Base-by-base conservation (phyloP, 2,888 invertebrate genomes). In the Formica aserva region DNA sequence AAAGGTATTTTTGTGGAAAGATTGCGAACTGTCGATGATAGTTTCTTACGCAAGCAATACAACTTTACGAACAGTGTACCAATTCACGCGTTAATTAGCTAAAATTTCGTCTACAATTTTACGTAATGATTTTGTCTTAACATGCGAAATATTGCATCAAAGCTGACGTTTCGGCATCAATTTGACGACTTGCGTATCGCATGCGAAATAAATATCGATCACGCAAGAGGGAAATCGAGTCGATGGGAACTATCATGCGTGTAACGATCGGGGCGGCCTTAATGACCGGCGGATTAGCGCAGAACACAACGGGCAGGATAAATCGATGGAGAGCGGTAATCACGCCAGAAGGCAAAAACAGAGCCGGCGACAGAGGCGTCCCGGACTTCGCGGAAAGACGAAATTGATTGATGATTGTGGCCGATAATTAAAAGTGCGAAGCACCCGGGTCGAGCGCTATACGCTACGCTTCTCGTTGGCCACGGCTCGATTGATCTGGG, bases 351-450 rank as follows among this genome's bases (percentile, higher is more conserved):
- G 89, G 86, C 88, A 91, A 91, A 91, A 91, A 90, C 66, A 75
- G 8, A 52, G 45, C 57, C 83, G 84, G 86, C 83, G 86, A 90
- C 85, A 88, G 85, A 85, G 87, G 85, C 83, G 82, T 89, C 83
- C 85, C 87, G 86, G 85, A 71, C 87, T 88, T 89, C 86, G 82
- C 60, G 85, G 84, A 80, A 88, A 86, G 85, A 86, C 81, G 85
- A 85, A 91, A 88, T 91, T 93, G 93, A 93, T 93, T 93, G 92
- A 93, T 93, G 93, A 93, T 91, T 89, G 84, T 88, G 85, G 84
- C 90, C 86, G 89, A 91, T 92, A 92, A 92, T 92, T 92, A 92
- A 92, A 92, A 92, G 87, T 86, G 80, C 83, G 57, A 65, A 41
- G 60, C 74, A 76, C 57, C 57, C 66, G 82, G 52, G 52, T 48